Evolutionary conservation across 2,888 invertebrate genomes (phyloP), one percentile per base, ranked within the genome.

Genomic region (Epinotia brunnichana): DNA sequence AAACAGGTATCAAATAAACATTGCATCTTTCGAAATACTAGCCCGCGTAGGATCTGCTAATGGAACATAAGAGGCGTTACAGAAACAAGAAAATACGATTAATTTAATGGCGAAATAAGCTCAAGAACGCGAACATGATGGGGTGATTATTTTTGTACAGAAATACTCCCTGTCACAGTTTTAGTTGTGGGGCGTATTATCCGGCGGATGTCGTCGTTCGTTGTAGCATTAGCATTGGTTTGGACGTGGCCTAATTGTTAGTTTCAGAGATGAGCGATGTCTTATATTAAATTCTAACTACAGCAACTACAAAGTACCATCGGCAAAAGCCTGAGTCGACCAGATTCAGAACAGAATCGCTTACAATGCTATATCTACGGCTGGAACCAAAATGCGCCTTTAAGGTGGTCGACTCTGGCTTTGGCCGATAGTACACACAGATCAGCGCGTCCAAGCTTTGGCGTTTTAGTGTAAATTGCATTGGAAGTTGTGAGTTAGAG

Each of bases 1-100:
- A 29, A 35, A 5, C 17, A 60, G 41, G 29, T 11, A 60, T 5
- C 44, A 44, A 44, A 15, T 3, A 0, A 44, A 44, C 24, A 21
- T 24, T 24, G 63, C 13, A 11, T 3, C 51, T 53, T 63, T 63
- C 51, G 17, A 35, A 63, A 51, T 19, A n/a, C 0, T 13, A 9
- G 0, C n/a, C n/a, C n/a, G 44, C 4, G 13, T n/a, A 21, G 10
- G 3, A 11, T 48, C 24, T n/a, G 48, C 35, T 63, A 75, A 67
- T 69, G 62, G 60, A 60, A 71, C 69, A 69, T 71, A 29, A 60
- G 60, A 75, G 70, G 60, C 63, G 35, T 60, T 53, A 41, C 59
- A 44, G 59, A 63, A 63, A 56, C 48, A 63, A 19, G 62, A 57
- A 63, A 53, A 64, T 24, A 59, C 57, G 51, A 64, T 63, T 29